Base-by-base conservation (phyloP, 2,888 invertebrate species). In the Micoletzkya japonica region DNA sequence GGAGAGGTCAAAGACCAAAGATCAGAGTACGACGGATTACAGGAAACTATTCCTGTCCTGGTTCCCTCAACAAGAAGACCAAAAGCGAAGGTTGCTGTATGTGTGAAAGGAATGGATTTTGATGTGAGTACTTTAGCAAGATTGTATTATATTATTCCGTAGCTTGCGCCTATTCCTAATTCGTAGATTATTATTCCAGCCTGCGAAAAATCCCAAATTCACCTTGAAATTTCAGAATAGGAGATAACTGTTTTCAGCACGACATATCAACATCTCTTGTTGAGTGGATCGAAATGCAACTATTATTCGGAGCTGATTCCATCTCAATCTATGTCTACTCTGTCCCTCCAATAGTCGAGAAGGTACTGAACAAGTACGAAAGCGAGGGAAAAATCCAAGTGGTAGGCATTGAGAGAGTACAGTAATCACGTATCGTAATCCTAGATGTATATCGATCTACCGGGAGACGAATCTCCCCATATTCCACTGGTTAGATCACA, bases 241-340 rank as follows among this genome's bases (percentile, higher is more conserved):
- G n/a, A n/a, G n/a, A n/a, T n/a, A n/a, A 4, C 36, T 3, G 7
- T 24, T 58, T 73, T 58, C 61, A 77, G 78, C 74, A 77, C 56
- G 95, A 95, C 87, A 87, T 94, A 1, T 93, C 93, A 1, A 92
- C 93, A 24, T 90, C 93, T 2, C 88, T 95, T 32, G 91, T 95
- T 60, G 95, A 96, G 87, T 96, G 95, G 95, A 91, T 95, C 81
- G 95, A 95, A 86, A 88, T 94, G 74, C 88, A 95, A 39, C 90
- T 90, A 36, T 88, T 93, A 49, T 88, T 95, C 60, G 95, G 95
- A 3, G 95, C 94, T 0, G 92, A 82, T 61, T 73, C 68, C 20
- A 26, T 68, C 28, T 36, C 57, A 28, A 39, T 68, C 58, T 68
- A 68, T 20, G 66, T 34, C 17, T 67, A 67, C 54, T 36, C 56